phyloP scores from a whole-genome alignment of 2,113 vertebrate genomes.

The Prunella himalayana region DNA sequence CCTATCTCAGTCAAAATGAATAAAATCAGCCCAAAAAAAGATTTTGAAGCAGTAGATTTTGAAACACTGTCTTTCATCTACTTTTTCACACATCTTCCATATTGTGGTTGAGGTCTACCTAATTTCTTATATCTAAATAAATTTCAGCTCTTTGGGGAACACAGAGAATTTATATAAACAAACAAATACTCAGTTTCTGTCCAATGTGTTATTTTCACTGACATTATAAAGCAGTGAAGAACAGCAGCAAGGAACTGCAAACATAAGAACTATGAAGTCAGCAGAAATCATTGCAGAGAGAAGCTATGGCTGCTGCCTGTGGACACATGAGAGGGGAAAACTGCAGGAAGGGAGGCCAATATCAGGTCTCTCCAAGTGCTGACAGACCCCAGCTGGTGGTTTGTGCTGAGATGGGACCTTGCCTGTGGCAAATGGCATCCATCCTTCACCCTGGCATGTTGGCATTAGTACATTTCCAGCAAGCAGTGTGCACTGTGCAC shows the following conservation, averaged over 20 bases:
- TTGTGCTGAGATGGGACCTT: not conserved
- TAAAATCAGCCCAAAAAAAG: not conserved
- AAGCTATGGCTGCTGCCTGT: not conserved
- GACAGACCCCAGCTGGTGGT: not conserved
- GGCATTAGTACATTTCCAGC: not conserved
- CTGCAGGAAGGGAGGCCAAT: not conserved
- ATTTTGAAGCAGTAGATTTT: not conserved
- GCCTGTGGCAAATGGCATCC: not conserved
- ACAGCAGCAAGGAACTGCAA: not conserved
- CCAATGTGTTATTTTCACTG: not conserved
- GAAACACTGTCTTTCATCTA: not conserved
- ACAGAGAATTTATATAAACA: not conserved
- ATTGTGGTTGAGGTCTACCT: not conserved
- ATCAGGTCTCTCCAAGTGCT: not conserved
- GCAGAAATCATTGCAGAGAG: not conserved
- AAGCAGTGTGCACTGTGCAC: not conserved
- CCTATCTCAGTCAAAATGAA: not conserved
- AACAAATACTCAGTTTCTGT: not conserved
- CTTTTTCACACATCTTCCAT: not conserved
- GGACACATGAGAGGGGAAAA: not conserved
- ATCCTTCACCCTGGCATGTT: not conserved
- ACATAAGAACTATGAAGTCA: not conserved
- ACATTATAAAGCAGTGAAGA: not conserved
- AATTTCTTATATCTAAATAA: not conserved
- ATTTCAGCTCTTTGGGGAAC: not conserved